Conservation (phyloP, 2,888 invertebrate species). For the Drosophila testacea region DNA sequence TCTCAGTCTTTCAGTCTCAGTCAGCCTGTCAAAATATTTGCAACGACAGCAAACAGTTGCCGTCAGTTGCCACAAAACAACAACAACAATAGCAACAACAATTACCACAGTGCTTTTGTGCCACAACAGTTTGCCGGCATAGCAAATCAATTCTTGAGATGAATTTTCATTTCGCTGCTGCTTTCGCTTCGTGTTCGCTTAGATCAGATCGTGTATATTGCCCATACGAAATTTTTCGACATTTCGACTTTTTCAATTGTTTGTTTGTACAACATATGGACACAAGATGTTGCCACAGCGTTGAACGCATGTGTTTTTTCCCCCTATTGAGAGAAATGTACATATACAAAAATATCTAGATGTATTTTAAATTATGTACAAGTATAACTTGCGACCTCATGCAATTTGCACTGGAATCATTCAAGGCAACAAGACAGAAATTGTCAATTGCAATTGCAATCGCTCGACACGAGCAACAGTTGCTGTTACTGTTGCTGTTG, state of each 20-base stretch:
- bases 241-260: slow-evolving; percentile 59
- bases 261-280: slow-evolving; percentile 75
- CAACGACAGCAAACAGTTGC: slow-evolving; percentile 63
- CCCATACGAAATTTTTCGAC: slow-evolving; percentile 18
- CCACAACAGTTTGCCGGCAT: slow-evolving; percentile 14
- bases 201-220: not conserved
- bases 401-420: slow-evolving; percentile 47
- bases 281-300: slow-evolving; percentile 70
- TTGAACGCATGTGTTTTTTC: slow-evolving; percentile 51
- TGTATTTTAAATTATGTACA: slow-evolving; percentile 13
- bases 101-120: slow-evolving; percentile 21
- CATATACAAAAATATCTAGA: slow-evolving; percentile 3
- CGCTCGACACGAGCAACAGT: slow-evolving; percentile 27
- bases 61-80: slow-evolving; percentile 15
- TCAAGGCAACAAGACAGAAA: slow-evolving; percentile 21
- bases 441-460: slow-evolving; percentile 23
- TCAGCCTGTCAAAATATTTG: slow-evolving; percentile 58
- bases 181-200: slow-evolving; percentile 6
- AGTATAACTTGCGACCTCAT: slow-evolving; percentile 28
- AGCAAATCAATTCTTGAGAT: slow-evolving; percentile 58
- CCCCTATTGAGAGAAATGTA: not conserved
- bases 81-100: not conserved
- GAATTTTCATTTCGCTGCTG: slow-evolving; percentile 46
- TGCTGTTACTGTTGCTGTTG: slow-evolving; percentile 27
- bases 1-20: slow-evolving; percentile 1